Conservation (phyloP, 2,113 vertebrate species). For the Plestiodon gilberti region DNA sequence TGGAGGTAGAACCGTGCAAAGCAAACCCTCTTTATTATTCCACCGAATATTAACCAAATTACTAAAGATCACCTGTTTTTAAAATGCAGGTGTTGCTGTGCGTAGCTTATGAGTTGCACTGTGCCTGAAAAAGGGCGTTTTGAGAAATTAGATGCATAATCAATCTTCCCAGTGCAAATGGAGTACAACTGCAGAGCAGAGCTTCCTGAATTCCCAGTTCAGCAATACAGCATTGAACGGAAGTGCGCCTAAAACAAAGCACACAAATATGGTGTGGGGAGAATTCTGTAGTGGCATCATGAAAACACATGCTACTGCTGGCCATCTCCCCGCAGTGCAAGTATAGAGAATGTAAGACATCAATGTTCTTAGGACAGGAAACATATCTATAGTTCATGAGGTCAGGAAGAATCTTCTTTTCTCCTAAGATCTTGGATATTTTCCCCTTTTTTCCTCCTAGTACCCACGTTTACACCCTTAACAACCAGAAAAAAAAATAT, state of each 20-base stretch:
- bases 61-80: not conserved
- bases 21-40: not conserved
- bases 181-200: not conserved
- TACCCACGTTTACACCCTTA: conserved; percentile 10
- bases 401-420: not conserved
- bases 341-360: not conserved
- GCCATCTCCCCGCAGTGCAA: not conserved
- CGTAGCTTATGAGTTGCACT: not conserved
- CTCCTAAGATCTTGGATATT: not conserved
- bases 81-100: not conserved
- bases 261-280: not conserved
- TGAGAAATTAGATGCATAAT: not conserved
- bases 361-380: not conserved
- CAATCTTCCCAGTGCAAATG: not conserved
- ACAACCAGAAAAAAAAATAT: fast-evolving
- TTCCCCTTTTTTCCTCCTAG: not conserved
- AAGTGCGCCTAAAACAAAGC: not conserved
- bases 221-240: not conserved
- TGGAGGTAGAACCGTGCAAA: not conserved
- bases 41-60: not conserved
- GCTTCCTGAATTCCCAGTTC: not conserved
- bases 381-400: not conserved
- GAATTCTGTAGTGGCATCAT: not conserved
- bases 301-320: not conserved
- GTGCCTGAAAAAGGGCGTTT: not conserved